Base-by-base conservation (phyloP, 2,113 vertebrate genomes). In the Anolis sagrei region DNA sequence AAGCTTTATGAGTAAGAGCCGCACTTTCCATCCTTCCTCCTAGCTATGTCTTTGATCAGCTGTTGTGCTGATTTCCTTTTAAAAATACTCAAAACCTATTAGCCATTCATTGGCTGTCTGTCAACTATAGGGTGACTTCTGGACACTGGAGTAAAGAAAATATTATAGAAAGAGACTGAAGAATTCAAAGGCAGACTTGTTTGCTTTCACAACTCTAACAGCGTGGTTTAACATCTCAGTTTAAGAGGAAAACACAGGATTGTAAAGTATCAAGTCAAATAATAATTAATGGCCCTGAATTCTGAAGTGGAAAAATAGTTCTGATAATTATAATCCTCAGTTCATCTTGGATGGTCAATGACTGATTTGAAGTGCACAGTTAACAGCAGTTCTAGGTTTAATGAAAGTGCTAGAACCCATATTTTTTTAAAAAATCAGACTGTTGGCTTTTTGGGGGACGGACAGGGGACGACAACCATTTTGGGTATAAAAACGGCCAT, bases 11-110 rank as follows among this genome's bases (percentile, higher is more conserved):
- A 74, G 54, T 23, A 85, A 29, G 68, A 73, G 36, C 16, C n/a
- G 27, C 34, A 9, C 19, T 79, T 70, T 29, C 36, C 27, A 16
- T 58, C 29, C 84, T 34, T n/a, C 49, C 51, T 85, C 21, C 48
- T 4, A 79, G 49, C 25, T n/a, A 79, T 78, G 75, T 14, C 64
- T 85, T 85, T 85, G 83, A 85, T 58, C 66, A 79, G 36, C 34
- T 73, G 61, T 64, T 75, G 29, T 77, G 49, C 19, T 29, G 7
- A 14, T 48, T 61, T 73, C 27, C 27, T 49, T 73, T 83, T 29
- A n/a, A 72, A 70, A 27, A 54, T 34, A 78, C 18, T 54, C 21
- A 7, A 54, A 49, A n/a, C 27, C 51, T 36, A 3, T 74, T 62
- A 86, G 23, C 39, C 64, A 32, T 80, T 49, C 18, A 48, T n/a